Evolutionary conservation across 2,888 invertebrate genomes (phyloP), one percentile per base, ranked within the genome.

Genomic region (Idaea biselata): DNA sequence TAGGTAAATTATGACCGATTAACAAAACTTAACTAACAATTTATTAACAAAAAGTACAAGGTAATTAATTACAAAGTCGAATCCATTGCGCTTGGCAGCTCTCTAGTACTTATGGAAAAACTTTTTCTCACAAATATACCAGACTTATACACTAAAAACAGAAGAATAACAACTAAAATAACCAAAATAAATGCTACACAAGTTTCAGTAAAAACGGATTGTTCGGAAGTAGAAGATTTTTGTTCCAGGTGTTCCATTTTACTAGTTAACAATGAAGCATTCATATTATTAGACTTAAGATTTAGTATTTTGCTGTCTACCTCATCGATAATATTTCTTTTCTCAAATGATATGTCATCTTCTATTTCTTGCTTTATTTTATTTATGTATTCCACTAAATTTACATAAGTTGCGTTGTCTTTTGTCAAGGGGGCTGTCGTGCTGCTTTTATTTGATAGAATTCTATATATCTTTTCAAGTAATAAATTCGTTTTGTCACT

Each of bases 31-130:
- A 25, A 25, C 3, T 25, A 25, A 25, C 25, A 3, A 25, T 25
- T 25, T 25, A 25, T 25, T 25, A 3, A 25, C 25, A 25, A 25
- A 25, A 25, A 25, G 5, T 25, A 25, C 25, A 25, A 3, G 25
- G 16, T 1, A 0, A 6, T 55, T 16, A 16, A 18, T 56, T 73
- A 83, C 60, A 83, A 68, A 60, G 70, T 65, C 1, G 82, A 82
- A 61, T 81, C 82, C 74, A 82, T 82, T 5, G 78, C 73, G 18
- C 73, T 77, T 0, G 81, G 73, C 54, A 84, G 69, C 18, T 79
- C 74, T 0, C 79, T 74, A 16, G 80, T 82, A 64, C 82, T 83
- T 1, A 76, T 58, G 14, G 82, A 80, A 55, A 75, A 67, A 8
- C 75, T 63, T 18, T 68, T 73, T 55, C 73, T 73, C 18, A 72